Evolutionary conservation across 2,113 vertebrate species (phyloP).

Genomic region (Canis aureus): DNA sequence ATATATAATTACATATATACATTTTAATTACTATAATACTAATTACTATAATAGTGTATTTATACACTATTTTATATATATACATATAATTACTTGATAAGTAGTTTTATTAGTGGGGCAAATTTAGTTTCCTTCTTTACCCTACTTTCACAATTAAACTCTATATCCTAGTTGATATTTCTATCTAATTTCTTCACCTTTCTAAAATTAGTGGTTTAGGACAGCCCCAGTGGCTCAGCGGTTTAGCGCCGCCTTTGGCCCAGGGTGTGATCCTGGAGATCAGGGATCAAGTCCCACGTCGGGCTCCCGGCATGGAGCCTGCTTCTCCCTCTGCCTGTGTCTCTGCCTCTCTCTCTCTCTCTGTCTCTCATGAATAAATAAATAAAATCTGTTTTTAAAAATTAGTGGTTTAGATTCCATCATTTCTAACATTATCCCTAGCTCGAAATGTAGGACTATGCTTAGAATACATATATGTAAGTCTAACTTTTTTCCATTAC

Average conservation of each 20-base stretch:
- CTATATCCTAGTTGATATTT: neutral
- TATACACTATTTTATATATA: neutral
- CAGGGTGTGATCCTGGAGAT: too few relatives aligned
- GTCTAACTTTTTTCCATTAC: neutral
- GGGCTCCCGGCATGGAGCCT: too few relatives aligned
- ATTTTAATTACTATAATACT: neutral
- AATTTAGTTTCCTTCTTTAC: neutral
- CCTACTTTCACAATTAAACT: constrained; percentile 10
- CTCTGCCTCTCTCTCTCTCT: too few relatives aligned
- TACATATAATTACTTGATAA: neutral
- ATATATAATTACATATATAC: neutral
- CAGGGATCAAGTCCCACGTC: too few relatives aligned
- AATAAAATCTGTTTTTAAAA: neutral
- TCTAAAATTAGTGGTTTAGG: neutral
- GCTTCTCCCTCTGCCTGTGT: too few relatives aligned
- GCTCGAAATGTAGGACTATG: neutral
- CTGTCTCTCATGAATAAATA: too few relatives aligned
- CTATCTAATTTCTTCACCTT: neutral
- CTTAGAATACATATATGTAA: neutral
- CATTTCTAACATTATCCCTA: neutral
- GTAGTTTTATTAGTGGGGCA: neutral
- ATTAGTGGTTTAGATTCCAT: neutral
- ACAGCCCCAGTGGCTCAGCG: too few relatives aligned
- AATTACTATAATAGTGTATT: too few relatives aligned
- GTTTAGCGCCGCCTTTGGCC: too few relatives aligned